Base-by-base conservation (phyloP, 1,140 invertebrate species). In the Philaenus spumarius region DNA sequence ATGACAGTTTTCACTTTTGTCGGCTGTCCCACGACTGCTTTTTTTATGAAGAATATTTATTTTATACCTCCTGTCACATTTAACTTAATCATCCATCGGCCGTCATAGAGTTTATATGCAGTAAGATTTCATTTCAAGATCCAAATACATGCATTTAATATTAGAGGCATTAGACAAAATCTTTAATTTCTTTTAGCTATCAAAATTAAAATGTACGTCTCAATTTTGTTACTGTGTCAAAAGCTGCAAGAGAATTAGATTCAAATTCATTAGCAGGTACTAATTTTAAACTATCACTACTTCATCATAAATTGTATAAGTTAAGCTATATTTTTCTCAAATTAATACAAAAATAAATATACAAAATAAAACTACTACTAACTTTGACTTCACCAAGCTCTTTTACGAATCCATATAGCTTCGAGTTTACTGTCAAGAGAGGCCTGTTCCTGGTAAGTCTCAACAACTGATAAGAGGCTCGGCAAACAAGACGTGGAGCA, bases 381-480 rank as follows among this genome's bases (percentile, higher is more conserved):
- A 85, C 87, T 79, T 83, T 83, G 0, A 93, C 79, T 30, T 82
- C 80, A 65, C 83, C 82, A 11, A 98, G 76, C 70, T 95, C 93
- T 34, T 89, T 85, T 7, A 97, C 84, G 62, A 94, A 85, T 2
- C 80, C 82, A 73, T 95, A 96, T 0, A 97, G 72, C 67, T 83
- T 85, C 0, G 88, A 81, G 65, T 93, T 84, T 14, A 97, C 68
- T 57, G 88, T 80, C 22, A 97, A 80, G 7, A 95, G 80, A 0
- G 94, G 89, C 61, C 85, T 80, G 40, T 83, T 79, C 50, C 81
- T 75, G 58, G 86, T 77, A 1, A 85, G 71, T 9, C 73, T 71
- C 7, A 90, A 70, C 71, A 91, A 82, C 69, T 90, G 88, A 61
- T 82, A 80, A 12, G 86, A 86, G 7, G 83, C 80, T 62, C 85